Evolutionary conservation across 2,113 vertebrate species (phyloP).

Genomic region (Eublepharis macularius): DNA sequence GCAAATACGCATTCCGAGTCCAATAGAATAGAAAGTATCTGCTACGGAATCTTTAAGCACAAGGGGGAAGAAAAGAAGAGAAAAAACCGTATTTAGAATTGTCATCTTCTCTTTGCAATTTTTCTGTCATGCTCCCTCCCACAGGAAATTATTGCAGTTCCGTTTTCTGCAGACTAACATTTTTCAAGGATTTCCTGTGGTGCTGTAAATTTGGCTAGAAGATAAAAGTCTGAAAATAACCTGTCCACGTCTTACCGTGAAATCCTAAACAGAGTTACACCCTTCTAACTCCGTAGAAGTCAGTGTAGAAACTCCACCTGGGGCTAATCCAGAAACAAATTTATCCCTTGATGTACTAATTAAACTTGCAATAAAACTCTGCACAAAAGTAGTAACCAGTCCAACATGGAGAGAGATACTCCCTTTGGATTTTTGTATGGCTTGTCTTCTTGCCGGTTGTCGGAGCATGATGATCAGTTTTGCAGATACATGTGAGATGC

Average conservation of each 20-base stretch:
- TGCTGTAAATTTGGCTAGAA: background rate
- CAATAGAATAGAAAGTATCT: conserved; percentile 91
- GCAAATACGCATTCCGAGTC: conserved; percentile 89
- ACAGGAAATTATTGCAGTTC: background rate
- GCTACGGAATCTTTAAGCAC: conserved; percentile 79
- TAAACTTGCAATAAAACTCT: background rate
- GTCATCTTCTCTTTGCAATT: background rate
- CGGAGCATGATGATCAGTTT: background rate
- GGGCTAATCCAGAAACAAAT: background rate
- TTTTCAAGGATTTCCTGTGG: background rate
- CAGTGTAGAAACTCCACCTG: background rate
- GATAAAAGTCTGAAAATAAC: background rate
- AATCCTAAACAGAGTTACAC: too few relatives aligned
- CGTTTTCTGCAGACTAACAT: background rate
- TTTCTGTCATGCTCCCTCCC: fast-evolving
- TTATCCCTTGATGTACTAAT: background rate
- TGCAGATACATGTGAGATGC: background rate
- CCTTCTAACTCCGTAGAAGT: too few relatives aligned
- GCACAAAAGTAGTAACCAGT: background rate
- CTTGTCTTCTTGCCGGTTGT: background rate
- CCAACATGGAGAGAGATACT: too few relatives aligned
- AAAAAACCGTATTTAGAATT: background rate
- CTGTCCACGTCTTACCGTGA: too few relatives aligned
- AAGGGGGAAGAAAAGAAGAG: conserved; percentile 7
- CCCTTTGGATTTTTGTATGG: background rate